Evolutionary conservation across 2,888 invertebrate species (phyloP), one percentile per base, ranked within the genome.

Genomic region (Philereme vetulata): DNA sequence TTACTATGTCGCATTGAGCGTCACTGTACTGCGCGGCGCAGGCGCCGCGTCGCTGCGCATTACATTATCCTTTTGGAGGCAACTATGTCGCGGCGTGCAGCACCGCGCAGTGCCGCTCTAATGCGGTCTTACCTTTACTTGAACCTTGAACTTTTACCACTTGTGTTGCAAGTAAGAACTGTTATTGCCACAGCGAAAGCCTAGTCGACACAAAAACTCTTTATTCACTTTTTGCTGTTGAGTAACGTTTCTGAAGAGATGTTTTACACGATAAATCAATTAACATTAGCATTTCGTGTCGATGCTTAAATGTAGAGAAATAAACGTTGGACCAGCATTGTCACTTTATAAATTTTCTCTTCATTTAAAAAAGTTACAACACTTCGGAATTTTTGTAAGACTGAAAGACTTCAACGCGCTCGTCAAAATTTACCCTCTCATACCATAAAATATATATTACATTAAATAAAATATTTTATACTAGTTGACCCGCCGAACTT

Each of bases 211-310:
- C 59, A 56, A 55, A 61, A 62, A 61, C 62, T 52, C 43, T 21
- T 56, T 58, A 62, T 67, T 62, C 50, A 55, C 55, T 62, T 67
- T 65, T 67, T 67, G 58, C 48, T 54, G 35, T 62, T 61, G 54
- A 58, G 60, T 56, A 61, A 64, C 45, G 60, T 51, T 59, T 57
- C 53, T 40, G 46, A 60, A 58, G 11, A 4, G 38, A 38, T 38
- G 38, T 38, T 33, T 59, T 54, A 54, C 53, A 46, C 54, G 49
- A 59, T 59, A 50, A 59, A 50, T 54, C 42, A 45, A 45, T 53
- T 52, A 49, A 21, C 47, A 55, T 55, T 66, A 44, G 48, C 57
- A 51, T 52, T 51, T 54, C 36, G 40, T 53, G 58, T 44, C 38
- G 34, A 11, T 5, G 8, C 1, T 36, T 44, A 21, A 36, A 43